Evolutionary conservation across 1,140 invertebrate species (phyloP).

Genomic region (Brachionus rotundiformis): DNA sequence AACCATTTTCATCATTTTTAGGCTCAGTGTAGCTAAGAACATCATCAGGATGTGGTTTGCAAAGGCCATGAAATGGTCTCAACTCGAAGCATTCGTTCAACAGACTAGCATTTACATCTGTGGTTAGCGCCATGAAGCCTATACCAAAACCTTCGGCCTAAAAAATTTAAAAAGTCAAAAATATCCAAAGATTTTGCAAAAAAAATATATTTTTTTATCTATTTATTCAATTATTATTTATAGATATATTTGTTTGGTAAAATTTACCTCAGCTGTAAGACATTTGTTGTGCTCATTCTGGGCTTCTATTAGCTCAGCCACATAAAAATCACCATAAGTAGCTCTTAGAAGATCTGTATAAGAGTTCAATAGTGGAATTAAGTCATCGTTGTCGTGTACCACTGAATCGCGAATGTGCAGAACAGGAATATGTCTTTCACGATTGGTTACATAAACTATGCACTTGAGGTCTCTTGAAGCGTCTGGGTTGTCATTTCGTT

Average conservation of each 20-base stretch:
- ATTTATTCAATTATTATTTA: too few species aligned
- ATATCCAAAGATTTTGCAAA: conserved; percentile 7
- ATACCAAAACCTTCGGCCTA: conserved; percentile 64
- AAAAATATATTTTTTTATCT: too few species aligned
- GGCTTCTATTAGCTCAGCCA: conserved; percentile 71
- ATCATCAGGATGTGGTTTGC: conserved; percentile 60
- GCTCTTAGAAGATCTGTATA: conserved; percentile 66
- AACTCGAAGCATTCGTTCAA: conserved; percentile 72
- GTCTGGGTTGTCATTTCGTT: conserved; percentile 56
- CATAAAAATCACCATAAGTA: conserved; percentile 72
- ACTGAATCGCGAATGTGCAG: conserved; percentile 61
- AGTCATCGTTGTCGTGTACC: conserved; percentile 75
- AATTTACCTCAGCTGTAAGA: conserved; percentile 63
- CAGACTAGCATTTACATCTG: conserved; percentile 68
- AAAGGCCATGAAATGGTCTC: conserved; percentile 69
- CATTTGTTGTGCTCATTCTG: conserved; percentile 65
- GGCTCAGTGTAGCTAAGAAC: neutral
- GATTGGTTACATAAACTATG: conserved; percentile 59
- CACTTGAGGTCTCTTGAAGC: conserved; percentile 52
- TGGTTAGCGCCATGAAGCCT: conserved; percentile 70
- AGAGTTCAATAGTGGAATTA: conserved; percentile 70
- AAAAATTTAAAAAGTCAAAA: neutral
- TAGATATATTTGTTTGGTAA: too few species aligned
- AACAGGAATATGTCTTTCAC: conserved; percentile 62
- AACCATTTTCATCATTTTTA: conserved; percentile 52